phyloP scores from a whole-genome alignment of 23 tunicate genomes.

The Oikopleura vanhoeffeni region DNA sequence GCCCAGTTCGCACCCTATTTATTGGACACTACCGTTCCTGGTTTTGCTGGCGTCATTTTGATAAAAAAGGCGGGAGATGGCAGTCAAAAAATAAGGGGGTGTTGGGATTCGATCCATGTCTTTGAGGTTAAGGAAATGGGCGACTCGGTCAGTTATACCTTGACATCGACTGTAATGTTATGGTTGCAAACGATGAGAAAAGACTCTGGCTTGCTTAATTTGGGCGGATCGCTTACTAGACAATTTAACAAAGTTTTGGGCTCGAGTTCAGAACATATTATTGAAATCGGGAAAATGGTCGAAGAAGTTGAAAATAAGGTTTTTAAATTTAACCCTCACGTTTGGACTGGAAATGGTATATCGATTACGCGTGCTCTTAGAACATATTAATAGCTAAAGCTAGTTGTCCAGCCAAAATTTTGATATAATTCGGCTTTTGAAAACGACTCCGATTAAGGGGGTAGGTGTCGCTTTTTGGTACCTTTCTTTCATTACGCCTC shows the following conservation, averaged over 20 bases:
- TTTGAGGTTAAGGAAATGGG: constrained; percentile 28
- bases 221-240: constrained; percentile 83
- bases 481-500: too few relatives aligned
- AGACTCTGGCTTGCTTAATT: constrained; percentile 81
- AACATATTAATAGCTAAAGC: too few relatives aligned
- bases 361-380: too few relatives aligned
- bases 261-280: constrained; percentile 27
- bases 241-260: neutral
- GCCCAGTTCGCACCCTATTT: too few relatives aligned
- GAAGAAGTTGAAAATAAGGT: constrained; percentile 87
- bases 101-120: constrained; percentile 8
- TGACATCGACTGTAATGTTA: constrained; percentile 91
- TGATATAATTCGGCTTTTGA: too few relatives aligned
- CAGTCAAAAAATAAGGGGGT: constrained; percentile 29
- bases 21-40: constrained; percentile 51
- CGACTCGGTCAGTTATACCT: constrained; percentile 49
- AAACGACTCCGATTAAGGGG: too few relatives aligned
- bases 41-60: constrained; percentile 91
- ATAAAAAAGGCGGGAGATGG: constrained; percentile 85
- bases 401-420: too few relatives aligned
- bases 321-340: neutral
- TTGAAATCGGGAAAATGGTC: constrained; percentile 58
- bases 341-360: too few relatives aligned
- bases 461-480: too few relatives aligned
- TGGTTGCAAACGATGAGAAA: constrained; percentile 87